Evolutionary conservation across 1,140 invertebrate species (phyloP), one percentile per base, ranked within the genome.

Genomic region (Cydia splendana): DNA sequence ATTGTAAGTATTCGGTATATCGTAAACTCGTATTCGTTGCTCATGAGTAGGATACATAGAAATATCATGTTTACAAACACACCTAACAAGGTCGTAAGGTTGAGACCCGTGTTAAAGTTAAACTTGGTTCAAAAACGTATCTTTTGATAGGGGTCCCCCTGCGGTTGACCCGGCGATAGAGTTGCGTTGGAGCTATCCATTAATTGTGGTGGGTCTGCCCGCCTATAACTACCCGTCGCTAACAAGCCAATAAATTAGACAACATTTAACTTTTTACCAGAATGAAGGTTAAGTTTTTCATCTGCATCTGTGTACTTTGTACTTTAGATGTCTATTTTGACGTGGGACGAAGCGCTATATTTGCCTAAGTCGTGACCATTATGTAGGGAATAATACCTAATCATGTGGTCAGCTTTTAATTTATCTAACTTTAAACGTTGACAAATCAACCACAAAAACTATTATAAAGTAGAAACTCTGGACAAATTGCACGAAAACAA

Each of bases 181-280:
- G 74, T 79, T 79, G 69, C 77, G 78, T 80, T 80, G 77, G 78
- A 76, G 78, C 78, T 77, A 83, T 83, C 79, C 82, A 83, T 83
- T 83, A 83, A 79, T 75, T 76, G 74, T 75, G 38, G 48, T 62
- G 65, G 73, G 28, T 42, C 30, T 18, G 67, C 67, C 34, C 12
- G 30, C 24, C 67, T 71, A 71, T 71, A 71, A 71, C 67, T 71
- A 38, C 34, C 13, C 20, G 18, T 18, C 30, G 30, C 30, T 38
- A 38, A 71, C 67, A 71, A 71, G 67, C 30, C 30, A 42, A 67
- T 34, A 67, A 67, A 67, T 67, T 34, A 67, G 28, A n/a, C 65
- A 71, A 71, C 67, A 71, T 38, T 71, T 38, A 7, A 45, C 30
- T 42, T 71, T n/a, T 42, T 45, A n/a, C 65, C 57, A 57, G n/a